Base-by-base conservation (phyloP, 2,888 invertebrate genomes). In the Hermaeophaga mercurialis region DNA sequence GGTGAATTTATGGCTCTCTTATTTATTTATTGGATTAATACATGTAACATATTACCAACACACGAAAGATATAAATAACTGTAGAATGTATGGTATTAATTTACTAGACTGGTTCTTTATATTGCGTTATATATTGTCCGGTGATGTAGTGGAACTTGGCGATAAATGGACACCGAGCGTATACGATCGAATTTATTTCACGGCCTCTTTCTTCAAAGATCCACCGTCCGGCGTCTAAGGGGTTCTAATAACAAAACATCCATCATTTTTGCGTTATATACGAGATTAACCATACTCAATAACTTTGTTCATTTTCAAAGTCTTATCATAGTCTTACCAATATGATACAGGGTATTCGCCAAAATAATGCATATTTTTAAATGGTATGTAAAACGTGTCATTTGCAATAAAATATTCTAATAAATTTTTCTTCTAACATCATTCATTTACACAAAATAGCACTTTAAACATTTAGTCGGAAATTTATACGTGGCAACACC, bases 11-110 rank as follows among this genome's bases (percentile, higher is more conserved):
- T 78, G 74, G 74, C 75, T 71, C 73, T 76, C 78, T 75, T 78
- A 77, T 78, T 78, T 78, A 78, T 78, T 78, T 78, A 78, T 78
- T 78, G 78, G 78, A 78, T 78, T 78, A 78, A 78, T 78, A 78
- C 78, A 76, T 77, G 77, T 78, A 78, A 78, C 78, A 76, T 78
- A 78, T 78, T 77, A 76, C 75, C 76, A 75, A 77, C 76, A 78
- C 77, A 77, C 76, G 75, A 76, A 72, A 73, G 76, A 71, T 75
- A 78, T 78, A 78, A 78, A 78, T 78, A 77, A 77, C 76, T 71
- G 63, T 69, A 67, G 75, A 76, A 75, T 74, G 76, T 75, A 76
- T 74, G 75, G 76, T 76, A 77, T 78, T 78, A 78, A 78, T 78
- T 77, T 77, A 75, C 75, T 73, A 70, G 73, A 71, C 74, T 72